These are phyloP conservation scores for Elephas maximus DNA, from an alignment of 2,113 vertebrate genomes.

Conservation along the genomic window DNA sequence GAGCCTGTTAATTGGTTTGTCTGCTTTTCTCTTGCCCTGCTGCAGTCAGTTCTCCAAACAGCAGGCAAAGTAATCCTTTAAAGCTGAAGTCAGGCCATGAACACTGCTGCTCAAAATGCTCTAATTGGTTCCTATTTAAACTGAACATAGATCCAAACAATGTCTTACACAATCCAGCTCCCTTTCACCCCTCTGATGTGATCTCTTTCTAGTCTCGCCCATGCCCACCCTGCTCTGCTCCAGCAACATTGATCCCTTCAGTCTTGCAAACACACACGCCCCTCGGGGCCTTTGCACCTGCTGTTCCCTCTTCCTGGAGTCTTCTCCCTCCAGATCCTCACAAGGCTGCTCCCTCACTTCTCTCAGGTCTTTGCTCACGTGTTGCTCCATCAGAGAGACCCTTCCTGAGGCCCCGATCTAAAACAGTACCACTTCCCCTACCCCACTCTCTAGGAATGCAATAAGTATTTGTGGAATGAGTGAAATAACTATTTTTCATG, in stretches of 20 bases:
- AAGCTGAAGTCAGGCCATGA: background rate
- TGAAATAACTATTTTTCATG: slow-evolving; percentile 66
- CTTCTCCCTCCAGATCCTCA: background rate
- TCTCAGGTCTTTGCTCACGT: background rate
- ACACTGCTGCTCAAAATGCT: background rate
- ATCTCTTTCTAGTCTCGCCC: background rate
- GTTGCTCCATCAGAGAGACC: background rate
- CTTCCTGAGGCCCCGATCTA: background rate
- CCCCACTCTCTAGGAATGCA: background rate
- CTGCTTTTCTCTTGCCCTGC: background rate
- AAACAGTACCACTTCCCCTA: background rate
- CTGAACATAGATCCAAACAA: background rate
- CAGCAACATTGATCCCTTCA: background rate
- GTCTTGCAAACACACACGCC: background rate
- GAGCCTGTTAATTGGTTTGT: background rate
- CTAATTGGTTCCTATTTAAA: background rate
- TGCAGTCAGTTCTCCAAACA: background rate
- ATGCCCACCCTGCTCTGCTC: background rate
- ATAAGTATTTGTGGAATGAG: slow-evolving; percentile 47
- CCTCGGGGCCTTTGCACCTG: background rate
- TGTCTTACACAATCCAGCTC: background rate
- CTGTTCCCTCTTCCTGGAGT: background rate
- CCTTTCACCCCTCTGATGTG: background rate
- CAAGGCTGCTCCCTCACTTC: background rate
- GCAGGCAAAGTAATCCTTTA: background rate